These are phyloP conservation scores for Brachionus plicatilis DNA, from an alignment of 1,140 invertebrate species.

Conservation along the genomic window DNA sequence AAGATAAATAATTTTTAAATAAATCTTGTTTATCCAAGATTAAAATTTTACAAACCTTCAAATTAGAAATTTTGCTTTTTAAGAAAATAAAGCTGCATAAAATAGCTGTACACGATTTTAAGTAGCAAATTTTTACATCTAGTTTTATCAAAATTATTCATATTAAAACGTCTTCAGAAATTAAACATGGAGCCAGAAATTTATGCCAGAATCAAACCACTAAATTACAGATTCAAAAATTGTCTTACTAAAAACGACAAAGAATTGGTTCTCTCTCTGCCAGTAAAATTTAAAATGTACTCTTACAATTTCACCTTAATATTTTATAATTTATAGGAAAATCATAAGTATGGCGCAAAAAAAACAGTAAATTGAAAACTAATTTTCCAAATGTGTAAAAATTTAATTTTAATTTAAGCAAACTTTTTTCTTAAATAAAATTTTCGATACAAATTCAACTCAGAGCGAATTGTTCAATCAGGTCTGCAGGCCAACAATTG, in stretches of 20 bases:
- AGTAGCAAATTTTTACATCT: not conserved
- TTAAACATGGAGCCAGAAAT: slow-evolving; percentile 23
- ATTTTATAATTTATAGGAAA: not conserved
- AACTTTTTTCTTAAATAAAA: not conserved
- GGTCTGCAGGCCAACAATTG: not conserved
- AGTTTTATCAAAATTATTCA: not conserved
- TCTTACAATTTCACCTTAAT: not conserved
- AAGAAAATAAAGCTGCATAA: not conserved
- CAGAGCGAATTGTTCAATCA: not conserved
- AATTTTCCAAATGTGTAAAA: not conserved
- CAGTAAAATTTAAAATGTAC: not conserved
- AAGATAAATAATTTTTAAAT: not conserved
- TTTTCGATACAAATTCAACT: not conserved
- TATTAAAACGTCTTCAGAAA: not conserved
- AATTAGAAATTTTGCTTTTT: not conserved
- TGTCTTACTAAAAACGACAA: slow-evolving; percentile 1
- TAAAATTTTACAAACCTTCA: not conserved
- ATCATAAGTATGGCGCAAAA: not conserved
- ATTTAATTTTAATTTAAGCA: not conserved
- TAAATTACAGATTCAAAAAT: not conserved
- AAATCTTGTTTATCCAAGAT: not conserved
- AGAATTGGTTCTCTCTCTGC: not conserved
- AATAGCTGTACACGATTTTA: not conserved
- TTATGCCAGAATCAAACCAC: slow-evolving; percentile 1
- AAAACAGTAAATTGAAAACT: not conserved